A percentile compares a stretch with the other conserved stretches of the same genome.
Evolutionary conservation across 2,113 vertebrate genomes (phyloP).

Genomic region (Otis tarda): DNA sequence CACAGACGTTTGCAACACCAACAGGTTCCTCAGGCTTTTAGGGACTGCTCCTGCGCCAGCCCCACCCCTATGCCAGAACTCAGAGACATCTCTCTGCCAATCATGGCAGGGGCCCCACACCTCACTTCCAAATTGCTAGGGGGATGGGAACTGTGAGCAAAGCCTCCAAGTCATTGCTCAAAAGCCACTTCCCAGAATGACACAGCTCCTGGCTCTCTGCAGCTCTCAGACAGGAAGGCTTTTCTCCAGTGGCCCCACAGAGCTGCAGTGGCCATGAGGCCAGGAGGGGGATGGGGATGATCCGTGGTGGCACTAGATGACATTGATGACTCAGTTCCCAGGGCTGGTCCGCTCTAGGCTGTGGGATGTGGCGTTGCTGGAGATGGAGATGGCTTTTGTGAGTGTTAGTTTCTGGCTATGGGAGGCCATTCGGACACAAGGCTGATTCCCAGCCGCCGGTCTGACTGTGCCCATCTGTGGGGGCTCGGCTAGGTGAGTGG

Average conservation of each 20-base stretch:
- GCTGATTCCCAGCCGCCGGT: neutral
- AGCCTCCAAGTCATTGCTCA: neutral
- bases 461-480: neutral
- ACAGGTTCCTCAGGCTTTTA: conserved; percentile 12
- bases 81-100: accelerated
- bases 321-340: accelerated
- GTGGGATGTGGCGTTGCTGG: neutral
- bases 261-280: neutral
- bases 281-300: neutral
- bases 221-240: neutral
- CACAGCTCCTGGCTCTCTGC: neutral
- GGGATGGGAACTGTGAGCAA: neutral
- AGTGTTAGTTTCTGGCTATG: neutral
- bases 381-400: neutral
- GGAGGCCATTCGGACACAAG: accelerated
- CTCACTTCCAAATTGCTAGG: neutral
- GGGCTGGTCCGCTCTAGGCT: neutral
- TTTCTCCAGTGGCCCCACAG: accelerated
- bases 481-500: accelerated
- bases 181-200: neutral
- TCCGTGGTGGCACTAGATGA: neutral
- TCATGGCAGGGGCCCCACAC: accelerated
- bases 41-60: neutral
- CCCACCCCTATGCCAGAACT: neutral
- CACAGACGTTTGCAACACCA: neutral